phyloP scores from a whole-genome alignment of 2,797 vertebrate genomes.

The Anguilla marmorata region DNA sequence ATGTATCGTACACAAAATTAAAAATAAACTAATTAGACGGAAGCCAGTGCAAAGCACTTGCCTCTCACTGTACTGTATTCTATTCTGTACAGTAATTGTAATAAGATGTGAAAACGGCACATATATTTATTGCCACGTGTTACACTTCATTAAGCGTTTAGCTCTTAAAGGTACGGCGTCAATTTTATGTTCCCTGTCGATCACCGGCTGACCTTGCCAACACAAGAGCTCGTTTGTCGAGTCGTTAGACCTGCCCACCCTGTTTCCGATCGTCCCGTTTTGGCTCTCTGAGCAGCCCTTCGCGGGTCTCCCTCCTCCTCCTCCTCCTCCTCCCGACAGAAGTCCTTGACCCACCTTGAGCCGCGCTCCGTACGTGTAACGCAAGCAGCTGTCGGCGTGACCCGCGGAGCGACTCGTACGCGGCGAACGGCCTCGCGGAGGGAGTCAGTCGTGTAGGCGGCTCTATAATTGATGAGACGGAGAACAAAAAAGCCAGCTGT shows the following conservation, averaged over 20 bases:
- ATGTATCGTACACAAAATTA: background rate
- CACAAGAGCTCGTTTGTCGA: background rate
- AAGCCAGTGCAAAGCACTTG: background rate
- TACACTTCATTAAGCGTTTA: background rate
- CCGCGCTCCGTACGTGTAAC: background rate
- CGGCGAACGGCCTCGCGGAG: background rate
- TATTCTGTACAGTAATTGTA: background rate
- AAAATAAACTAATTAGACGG: background rate
- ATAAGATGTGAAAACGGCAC: background rate
- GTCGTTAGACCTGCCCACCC: background rate
- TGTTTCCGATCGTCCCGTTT: background rate
- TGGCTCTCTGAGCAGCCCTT: background rate
- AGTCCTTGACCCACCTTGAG: conserved; percentile 19
- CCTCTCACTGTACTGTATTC: too few species aligned
- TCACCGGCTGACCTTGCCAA: background rate
- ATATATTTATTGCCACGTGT: background rate
- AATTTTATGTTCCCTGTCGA: background rate
- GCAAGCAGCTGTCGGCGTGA: background rate
- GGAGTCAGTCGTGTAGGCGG: background rate
- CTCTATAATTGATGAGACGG: conserved; percentile 17
- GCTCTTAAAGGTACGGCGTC: background rate
- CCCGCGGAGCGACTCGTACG: background rate
- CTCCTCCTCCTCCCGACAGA: background rate
- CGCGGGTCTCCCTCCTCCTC: background rate
- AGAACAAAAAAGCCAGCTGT: conserved; percentile 9